Percentiles rank a stretch among this genome's conserved stretches.
Evolutionary conservation across 1,140 invertebrate genomes (phyloP).

Genomic region (Mya arenaria): DNA sequence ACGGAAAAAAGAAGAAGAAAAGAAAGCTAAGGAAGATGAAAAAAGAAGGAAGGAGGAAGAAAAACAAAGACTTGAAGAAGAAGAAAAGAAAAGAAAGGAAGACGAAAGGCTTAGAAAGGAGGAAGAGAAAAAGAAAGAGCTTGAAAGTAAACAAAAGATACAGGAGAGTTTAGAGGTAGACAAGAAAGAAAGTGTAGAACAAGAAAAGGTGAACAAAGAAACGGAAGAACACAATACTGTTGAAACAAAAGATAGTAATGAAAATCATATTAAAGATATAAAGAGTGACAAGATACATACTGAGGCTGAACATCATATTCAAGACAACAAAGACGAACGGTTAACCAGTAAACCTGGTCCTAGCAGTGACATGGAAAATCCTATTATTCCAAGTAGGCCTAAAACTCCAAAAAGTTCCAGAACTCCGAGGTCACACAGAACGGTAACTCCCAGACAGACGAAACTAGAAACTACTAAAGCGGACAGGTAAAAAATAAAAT

Average conservation of each 20-base stretch:
- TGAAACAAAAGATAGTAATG: neutral
- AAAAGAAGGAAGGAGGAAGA: constrained; percentile 48
- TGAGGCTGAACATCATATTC: neutral
- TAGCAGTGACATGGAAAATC: no score
- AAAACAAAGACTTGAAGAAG: constrained; percentile 42
- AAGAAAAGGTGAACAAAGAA: neutral
- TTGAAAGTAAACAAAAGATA: constrained; percentile 43
- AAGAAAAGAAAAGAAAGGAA: constrained; percentile 37
- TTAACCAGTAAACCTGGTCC: no score
- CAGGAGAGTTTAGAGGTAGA: constrained; percentile 2
- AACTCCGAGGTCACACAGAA: constrained; percentile 37
- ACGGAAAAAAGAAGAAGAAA: constrained; percentile 57
- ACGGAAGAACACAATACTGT: neutral
- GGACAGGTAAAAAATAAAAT: no score
- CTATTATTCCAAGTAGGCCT: constrained; percentile 1
- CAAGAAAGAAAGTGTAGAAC: neutral
- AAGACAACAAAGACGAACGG: neutral
- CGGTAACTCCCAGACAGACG: constrained; percentile 18
- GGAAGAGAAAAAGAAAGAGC: constrained; percentile 34
- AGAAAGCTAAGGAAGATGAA: constrained; percentile 50
- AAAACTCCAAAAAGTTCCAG: constrained; percentile 42
- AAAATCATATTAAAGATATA: neutral
- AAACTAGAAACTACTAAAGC: no score
- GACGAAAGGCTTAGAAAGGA: constrained; percentile 36
- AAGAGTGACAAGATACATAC: neutral